Evolutionary conservation across 2,113 vertebrate species (phyloP).

Genomic region (Microcebus ravelobensis): DNA sequence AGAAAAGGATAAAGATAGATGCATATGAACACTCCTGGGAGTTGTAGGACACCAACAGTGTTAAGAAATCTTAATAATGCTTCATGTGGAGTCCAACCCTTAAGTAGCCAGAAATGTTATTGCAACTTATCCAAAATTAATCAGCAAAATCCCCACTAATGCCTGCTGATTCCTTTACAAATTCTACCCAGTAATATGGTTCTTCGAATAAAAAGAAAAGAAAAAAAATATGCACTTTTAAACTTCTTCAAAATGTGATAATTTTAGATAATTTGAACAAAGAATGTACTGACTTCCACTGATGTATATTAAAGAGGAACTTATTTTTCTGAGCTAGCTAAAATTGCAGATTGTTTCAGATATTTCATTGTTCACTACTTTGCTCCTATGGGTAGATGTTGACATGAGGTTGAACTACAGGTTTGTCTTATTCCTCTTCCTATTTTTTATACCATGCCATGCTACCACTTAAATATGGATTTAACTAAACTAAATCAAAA

Average conservation of each 20-base stretch:
- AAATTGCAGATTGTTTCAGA: background rate
- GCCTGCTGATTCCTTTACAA: background rate
- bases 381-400: background rate
- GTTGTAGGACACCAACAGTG: background rate
- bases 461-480: background rate
- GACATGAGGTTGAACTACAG: background rate
- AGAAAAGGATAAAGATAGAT: background rate
- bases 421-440: background rate
- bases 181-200: background rate
- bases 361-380: background rate
- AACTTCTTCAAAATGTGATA: background rate
- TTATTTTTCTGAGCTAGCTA: background rate
- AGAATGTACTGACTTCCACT: background rate
- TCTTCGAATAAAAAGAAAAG: slow-evolving; percentile 2
- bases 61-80: background rate
- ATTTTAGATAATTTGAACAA: background rate
- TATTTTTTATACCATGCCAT: background rate
- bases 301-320: background rate
- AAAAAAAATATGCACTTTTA: background rate
- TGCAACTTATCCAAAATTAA: slow-evolving; percentile 19
- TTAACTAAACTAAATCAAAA: background rate
- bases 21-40: background rate
- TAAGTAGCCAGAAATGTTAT: slow-evolving; percentile 20
- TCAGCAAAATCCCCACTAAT: slow-evolving; percentile 20
- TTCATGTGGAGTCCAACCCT: background rate